These are phyloP conservation scores for Cotesia chilonis DNA, from an alignment of 1,140 invertebrate species.

Conservation along the genomic window DNA sequence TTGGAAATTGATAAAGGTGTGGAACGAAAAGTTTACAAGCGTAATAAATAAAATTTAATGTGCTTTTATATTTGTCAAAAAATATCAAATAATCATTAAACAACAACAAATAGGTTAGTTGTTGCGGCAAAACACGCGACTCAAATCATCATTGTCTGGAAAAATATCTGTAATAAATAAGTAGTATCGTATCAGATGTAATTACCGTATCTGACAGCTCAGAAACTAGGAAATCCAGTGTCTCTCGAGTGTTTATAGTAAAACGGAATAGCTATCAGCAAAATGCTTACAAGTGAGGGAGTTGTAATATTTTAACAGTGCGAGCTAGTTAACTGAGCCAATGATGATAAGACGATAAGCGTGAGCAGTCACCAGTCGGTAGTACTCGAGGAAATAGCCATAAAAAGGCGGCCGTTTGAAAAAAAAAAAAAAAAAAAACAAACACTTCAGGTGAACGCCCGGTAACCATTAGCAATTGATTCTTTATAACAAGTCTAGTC, in stretches of 20 bases:
- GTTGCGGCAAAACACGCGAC: constrained; percentile 19
- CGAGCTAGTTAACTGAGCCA: background rate
- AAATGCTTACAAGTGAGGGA: background rate
- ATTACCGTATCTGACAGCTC: too few species aligned
- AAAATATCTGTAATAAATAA: constrained; percentile 24
- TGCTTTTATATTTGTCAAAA: too few species aligned
- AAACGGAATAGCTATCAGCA: background rate
- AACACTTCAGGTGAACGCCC: too few species aligned
- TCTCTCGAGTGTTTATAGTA: background rate
- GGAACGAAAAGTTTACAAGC: too few species aligned
- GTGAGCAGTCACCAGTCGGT: background rate
- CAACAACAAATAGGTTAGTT: constrained; percentile 8
- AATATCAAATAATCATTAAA: background rate
- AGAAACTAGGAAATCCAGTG: background rate
- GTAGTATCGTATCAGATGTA: too few species aligned
- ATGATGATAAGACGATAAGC: constrained; percentile 17
- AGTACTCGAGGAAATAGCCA: background rate
- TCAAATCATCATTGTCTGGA: constrained; percentile 6
- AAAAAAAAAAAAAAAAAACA: too few species aligned
- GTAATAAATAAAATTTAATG: too few species aligned
- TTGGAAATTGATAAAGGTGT: too few species aligned
- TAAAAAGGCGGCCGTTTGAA: background rate
- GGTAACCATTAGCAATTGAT: too few species aligned
- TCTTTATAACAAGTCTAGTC: too few species aligned
- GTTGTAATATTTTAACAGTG: constrained; percentile 9